phyloP scores from a whole-genome alignment of 2,113 vertebrate species.

The Porphyrio hochstetteri region DNA sequence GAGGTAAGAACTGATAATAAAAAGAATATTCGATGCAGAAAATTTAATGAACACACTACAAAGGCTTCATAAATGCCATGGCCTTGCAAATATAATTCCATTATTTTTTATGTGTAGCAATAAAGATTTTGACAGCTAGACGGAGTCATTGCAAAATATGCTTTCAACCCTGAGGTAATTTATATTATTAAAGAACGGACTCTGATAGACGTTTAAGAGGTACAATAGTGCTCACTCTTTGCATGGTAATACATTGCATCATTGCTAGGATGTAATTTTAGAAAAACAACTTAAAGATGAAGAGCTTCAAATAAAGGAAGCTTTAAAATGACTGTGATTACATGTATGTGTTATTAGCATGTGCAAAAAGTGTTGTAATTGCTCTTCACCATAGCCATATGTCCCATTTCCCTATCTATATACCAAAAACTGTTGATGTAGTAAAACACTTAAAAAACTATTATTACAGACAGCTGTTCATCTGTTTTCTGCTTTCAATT shows the following conservation, averaged over 20 bases:
- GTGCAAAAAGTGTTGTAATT: conserved; percentile 40
- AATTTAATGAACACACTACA: conserved; percentile 30
- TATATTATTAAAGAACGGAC: conserved; percentile 53
- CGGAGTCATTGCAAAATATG: conserved; percentile 51
- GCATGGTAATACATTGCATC: conserved; percentile 5
- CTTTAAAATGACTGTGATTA: conserved; percentile 38
- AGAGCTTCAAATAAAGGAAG: conserved; percentile 17
- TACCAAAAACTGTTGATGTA: background rate
- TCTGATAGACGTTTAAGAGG: conserved; percentile 44
- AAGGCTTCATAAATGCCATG: background rate
- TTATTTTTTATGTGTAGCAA: conserved; percentile 51
- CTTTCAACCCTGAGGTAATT: conserved; percentile 45
- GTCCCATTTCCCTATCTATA: conserved; percentile 12
- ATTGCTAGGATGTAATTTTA: conserved; percentile 7
- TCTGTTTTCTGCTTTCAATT: background rate
- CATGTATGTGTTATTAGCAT: background rate
- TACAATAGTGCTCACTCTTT: conserved; percentile 29
- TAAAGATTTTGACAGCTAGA: conserved; percentile 61
- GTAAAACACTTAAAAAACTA: conserved; percentile 18
- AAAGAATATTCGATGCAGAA: conserved; percentile 48
- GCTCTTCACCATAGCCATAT: conserved; percentile 13
- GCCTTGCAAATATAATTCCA: conserved; percentile 29
- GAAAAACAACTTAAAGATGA: conserved; percentile 42
- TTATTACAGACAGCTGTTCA: conserved; percentile 40
- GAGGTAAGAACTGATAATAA: conserved; percentile 18